A percentile compares a stretch with the other conserved stretches of the same genome.
These are phyloP conservation scores for Virgularia gustaviana DNA, from an alignment of 92 coral and sea anemone genomes.

Conservation along the genomic window DNA sequence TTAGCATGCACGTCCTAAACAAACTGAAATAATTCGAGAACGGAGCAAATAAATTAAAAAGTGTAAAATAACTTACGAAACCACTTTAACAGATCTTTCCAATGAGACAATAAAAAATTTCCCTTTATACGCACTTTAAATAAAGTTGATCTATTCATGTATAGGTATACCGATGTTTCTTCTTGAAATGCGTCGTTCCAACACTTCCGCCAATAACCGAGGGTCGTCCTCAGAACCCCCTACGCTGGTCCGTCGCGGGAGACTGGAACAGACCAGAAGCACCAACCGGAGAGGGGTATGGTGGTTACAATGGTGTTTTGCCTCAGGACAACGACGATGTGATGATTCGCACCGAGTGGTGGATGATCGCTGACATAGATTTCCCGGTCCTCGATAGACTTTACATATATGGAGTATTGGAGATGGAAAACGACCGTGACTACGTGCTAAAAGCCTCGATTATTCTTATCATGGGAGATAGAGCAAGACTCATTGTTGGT, in stretches of 20 bases:
- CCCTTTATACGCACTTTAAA: too few species aligned
- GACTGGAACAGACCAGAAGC: constrained; percentile 67
- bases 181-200: constrained; percentile 64
- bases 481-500: constrained; percentile 74
- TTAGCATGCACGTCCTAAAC: too few species aligned
- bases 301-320: constrained; percentile 72
- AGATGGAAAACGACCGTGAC: constrained; percentile 69
- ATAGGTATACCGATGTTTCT: constrained; percentile 74
- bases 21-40: too few species aligned
- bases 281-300: constrained; percentile 62
- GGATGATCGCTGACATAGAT: constrained; percentile 81
- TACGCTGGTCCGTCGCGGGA: constrained; percentile 77
- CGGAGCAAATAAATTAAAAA: too few species aligned
- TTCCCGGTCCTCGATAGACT: constrained; percentile 66
- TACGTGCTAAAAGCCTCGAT: constrained; percentile 74
- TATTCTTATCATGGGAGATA: constrained; percentile 62
- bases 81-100: too few species aligned
- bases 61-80: too few species aligned
- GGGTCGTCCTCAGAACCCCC: constrained; percentile 55
- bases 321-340: constrained; percentile 77
- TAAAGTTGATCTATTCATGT: background rate
- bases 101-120: too few species aligned
- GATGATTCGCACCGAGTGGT: constrained; percentile 68
- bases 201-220: constrained; percentile 79
- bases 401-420: constrained; percentile 72